phyloP scores from a whole-genome alignment of 2,113 vertebrate genomes.

The Mastomys natalensis region DNA sequence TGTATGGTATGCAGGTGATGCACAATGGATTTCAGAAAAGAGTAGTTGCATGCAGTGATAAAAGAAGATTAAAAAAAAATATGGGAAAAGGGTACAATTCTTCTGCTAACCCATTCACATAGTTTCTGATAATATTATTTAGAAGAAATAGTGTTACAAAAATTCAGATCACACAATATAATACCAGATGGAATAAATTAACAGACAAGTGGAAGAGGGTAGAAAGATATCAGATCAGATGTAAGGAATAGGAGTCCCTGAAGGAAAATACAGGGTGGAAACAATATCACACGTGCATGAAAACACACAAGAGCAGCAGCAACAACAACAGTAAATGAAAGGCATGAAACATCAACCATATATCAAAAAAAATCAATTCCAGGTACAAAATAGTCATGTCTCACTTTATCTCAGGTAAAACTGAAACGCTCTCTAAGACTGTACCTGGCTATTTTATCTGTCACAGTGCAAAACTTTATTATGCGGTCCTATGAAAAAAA shows the following conservation, averaged over 20 bases:
- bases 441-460: background rate
- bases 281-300: background rate
- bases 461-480: background rate
- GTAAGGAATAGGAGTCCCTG: background rate
- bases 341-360: background rate
- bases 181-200: background rate
- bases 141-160: background rate
- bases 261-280: background rate
- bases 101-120: background rate
- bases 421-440: background rate
- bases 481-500: background rate
- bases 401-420: background rate
- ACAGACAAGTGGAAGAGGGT: background rate
- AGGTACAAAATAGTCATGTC: background rate
- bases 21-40: background rate
- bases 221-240: background rate
- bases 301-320: background rate
- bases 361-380: background rate
- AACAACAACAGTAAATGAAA: background rate
- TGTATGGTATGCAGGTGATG: background rate
- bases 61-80: background rate
- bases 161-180: background rate
- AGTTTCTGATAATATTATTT: background rate
- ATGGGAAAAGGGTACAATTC: background rate
- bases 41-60: background rate